A percentile compares a stretch with the other conserved stretches of the same genome.
phyloP scores from a whole-genome alignment of 2,797 vertebrate genomes.

The Botia almorhae region DNA sequence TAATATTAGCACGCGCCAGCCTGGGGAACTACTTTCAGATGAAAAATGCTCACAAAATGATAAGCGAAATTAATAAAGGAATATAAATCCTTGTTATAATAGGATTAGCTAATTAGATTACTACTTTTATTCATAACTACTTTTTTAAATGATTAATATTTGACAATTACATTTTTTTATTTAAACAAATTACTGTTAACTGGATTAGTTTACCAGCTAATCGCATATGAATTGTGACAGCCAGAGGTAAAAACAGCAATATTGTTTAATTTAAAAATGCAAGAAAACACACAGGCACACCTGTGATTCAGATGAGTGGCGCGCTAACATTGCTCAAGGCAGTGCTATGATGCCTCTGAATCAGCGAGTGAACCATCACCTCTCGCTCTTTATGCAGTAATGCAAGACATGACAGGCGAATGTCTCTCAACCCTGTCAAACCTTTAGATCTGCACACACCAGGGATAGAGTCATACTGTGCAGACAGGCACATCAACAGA shows the following conservation, averaged over 20 bases:
- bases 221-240: constrained; percentile 26
- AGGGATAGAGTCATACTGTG: constrained; percentile 42
- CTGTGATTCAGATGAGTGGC: constrained; percentile 36
- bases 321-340: constrained; percentile 50
- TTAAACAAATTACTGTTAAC: background rate
- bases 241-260: background rate
- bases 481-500: constrained; percentile 50
- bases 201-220: constrained; percentile 6
- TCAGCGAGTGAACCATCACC: constrained; percentile 49
- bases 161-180: background rate
- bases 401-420: constrained; percentile 52
- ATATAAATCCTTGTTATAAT: background rate
- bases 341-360: constrained; percentile 28
- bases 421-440: constrained; percentile 48
- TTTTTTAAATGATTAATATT: background rate
- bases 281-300: constrained; percentile 4
- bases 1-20: background rate
- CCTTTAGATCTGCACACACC: constrained; percentile 47
- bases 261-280: background rate
- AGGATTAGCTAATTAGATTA: background rate
- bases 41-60: background rate
- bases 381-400: constrained; percentile 47
- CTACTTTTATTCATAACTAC: background rate
- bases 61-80: background rate
- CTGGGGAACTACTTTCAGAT: background rate